Base-by-base conservation (phyloP, 2,113 vertebrate species). In the Pycnonotus jocosus region DNA sequence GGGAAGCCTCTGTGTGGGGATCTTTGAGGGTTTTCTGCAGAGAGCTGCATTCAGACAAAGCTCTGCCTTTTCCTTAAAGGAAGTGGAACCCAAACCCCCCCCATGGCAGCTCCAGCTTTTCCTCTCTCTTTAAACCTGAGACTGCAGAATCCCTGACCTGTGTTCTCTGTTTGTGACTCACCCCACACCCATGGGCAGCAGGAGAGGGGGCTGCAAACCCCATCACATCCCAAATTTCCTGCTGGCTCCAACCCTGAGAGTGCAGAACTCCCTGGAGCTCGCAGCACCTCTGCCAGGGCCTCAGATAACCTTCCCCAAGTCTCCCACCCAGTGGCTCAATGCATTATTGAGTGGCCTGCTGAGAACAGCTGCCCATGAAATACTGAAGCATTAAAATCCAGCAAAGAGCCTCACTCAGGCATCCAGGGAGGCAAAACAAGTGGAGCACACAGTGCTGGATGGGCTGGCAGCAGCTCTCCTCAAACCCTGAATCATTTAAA, bases 341-440 rank as follows among this genome's bases (percentile, higher is more conserved):
- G 77, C 81, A 96, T 97, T 96, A 97, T 96, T 96, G 96, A 97
- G 93, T 47, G 90, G 86, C 79, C 92, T 97, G 92, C 84, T 50
- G 95, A 86, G 92, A 97, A 83, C 91, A 94, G 88, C 94, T 95
- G 94, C 92, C 71, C 93, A 97, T 97, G 93, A 98, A 97, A 97
- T 97, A 97, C 97, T 97, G 53, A 97, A 80, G 91, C 71, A n/a
- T 89, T 83, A 93, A 96, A 94, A 95, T 64, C 78, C 86, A 90
- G 96, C 96, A 93, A 66, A 92, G 94, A 96, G 94, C 58, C 2
- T 90, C 80, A 33, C 48, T 72, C 88, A 81, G 95, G 97, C 92
- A 25, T 96, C 92, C 54, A 53, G 37, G 40, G 66, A 96, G 92
- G 89, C 50, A 80, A 44, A 85, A 82, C 50, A 88, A 97, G 93